Percentiles rank a stretch among this genome's conserved stretches.
phyloP scores from a whole-genome alignment of 1,140 invertebrate species.

The Globodera ellingtonae region DNA sequence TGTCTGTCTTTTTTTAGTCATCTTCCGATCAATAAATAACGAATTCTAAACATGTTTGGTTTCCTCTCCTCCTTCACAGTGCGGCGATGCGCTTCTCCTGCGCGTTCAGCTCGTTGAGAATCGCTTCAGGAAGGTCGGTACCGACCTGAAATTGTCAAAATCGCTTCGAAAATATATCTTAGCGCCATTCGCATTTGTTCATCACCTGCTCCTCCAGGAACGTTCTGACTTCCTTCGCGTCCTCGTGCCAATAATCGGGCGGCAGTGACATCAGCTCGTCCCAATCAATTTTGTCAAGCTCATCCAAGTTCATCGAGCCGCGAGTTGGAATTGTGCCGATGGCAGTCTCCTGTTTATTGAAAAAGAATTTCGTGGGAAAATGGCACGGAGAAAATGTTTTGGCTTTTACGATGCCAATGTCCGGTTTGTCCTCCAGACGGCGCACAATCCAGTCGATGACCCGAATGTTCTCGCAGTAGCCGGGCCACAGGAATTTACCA shows the following conservation, averaged over 20 bases:
- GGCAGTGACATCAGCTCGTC: slow-evolving; percentile 83
- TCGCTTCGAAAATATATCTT: background rate
- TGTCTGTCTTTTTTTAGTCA: background rate
- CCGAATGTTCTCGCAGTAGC: slow-evolving; percentile 70
- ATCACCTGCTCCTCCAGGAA: slow-evolving; percentile 83
- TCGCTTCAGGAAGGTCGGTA: slow-evolving; percentile 78
- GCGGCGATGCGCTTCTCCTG: slow-evolving; percentile 73
- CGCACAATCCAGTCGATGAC: slow-evolving; percentile 70
- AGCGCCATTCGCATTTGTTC: no score
- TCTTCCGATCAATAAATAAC: background rate
- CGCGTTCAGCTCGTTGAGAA: slow-evolving; percentile 76
- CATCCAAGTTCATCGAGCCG: slow-evolving; percentile 74
- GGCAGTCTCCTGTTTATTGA: slow-evolving; percentile 50
- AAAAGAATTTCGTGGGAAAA: background rate
- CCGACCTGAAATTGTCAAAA: slow-evolving; percentile 70
- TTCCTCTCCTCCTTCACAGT: slow-evolving; percentile 40
- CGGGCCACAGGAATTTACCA: slow-evolving; percentile 69
- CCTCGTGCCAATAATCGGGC: slow-evolving; percentile 84
- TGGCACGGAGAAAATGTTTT: background rate
- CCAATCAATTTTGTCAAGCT: slow-evolving; percentile 74
- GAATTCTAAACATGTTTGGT: background rate
- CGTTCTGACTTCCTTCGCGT: slow-evolving; percentile 79
- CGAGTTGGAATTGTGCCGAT: slow-evolving; percentile 58
- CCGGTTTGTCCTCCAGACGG: slow-evolving; percentile 66
- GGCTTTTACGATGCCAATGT: slow-evolving; percentile 52